Evolutionary conservation across 2,888 invertebrate genomes (phyloP).

Genomic region (Suillia variegata): DNA sequence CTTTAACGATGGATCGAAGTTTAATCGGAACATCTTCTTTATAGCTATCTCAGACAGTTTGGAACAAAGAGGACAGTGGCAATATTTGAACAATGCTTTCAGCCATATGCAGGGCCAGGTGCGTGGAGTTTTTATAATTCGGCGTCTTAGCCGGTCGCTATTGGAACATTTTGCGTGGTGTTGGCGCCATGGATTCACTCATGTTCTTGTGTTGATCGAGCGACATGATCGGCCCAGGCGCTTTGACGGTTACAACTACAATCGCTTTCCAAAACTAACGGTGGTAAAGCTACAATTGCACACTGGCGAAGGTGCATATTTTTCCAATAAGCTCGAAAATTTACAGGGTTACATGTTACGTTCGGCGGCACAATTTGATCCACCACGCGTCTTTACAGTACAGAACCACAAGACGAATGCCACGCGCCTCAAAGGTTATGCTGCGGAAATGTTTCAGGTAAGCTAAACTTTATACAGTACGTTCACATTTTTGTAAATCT

Average conservation of each 20-base stretch:
- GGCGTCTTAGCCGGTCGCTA: slow-evolving; percentile 18
- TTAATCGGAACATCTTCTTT: slow-evolving; percentile 36
- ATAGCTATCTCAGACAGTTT: slow-evolving; percentile 33
- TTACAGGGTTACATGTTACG: slow-evolving; percentile 33
- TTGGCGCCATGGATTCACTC: slow-evolving; percentile 38
- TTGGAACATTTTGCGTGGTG: slow-evolving; percentile 40
- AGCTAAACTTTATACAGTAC: too few species aligned
- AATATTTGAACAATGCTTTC: slow-evolving; percentile 36
- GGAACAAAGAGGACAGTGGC: slow-evolving; percentile 29
- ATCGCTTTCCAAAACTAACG: slow-evolving; percentile 28
- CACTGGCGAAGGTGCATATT: slow-evolving; percentile 1
- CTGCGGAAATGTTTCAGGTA: slow-evolving; percentile 33
- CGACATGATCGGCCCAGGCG: neutral
- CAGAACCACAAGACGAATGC: slow-evolving; percentile 7
- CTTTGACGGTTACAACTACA: slow-evolving; percentile 33
- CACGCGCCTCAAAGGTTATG: slow-evolving; percentile 32
- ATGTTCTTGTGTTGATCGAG: slow-evolving; percentile 34
- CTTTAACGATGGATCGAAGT: slow-evolving; percentile 23
- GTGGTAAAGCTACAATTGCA: slow-evolving; percentile 21
- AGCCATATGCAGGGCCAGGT: slow-evolving; percentile 32
- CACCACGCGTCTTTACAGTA: slow-evolving; percentile 38
- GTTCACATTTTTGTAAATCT: too few species aligned
- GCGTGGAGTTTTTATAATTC: slow-evolving; percentile 34
- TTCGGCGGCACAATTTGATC: slow-evolving; percentile 35
- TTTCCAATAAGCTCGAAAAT: slow-evolving; percentile 33